Evolutionary conservation across 1,140 invertebrate species (phyloP), one percentile per base, ranked within the genome.

Genomic region (Neodiprion virginianus): DNA sequence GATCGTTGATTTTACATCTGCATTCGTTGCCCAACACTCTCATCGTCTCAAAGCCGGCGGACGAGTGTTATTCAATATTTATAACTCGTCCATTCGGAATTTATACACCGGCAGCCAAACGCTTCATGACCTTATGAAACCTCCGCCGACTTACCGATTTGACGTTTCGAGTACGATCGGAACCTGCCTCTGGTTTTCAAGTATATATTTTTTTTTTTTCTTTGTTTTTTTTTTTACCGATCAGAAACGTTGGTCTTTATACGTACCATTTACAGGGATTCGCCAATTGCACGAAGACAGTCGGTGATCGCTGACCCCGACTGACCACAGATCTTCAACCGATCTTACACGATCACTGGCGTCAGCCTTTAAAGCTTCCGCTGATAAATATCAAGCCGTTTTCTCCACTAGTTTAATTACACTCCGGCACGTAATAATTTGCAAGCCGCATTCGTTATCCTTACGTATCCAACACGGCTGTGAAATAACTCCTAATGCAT

Each of bases 381-480:
- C 53, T 61, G 53, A 61, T 61, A 14, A 17, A 61, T 40, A 61
- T 61, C n/a, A 8, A 61, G 53, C 53, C n/a, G 53, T 61, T 61
- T 61, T 61, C 53, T 61, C 53, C 53, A 61, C 53, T 61, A 12
- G 53, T 61, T 61, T 61, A 61, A 61, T 61, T 61, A 61, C 53
- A 5, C 11, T 17, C 11, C 4, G 53, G 53, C 53, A 61, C 53
- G 53, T 61, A 8, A 61, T 61, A 61, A 61, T 61, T 17, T 61
- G 53, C 53, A 61, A 61, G 53, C 53, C 28, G 5, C 28, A 40
- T 40, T 40, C 28, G 28, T 40, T 40, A 40, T 40, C 5, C 28
- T 2, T 40, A 40, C 28, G 28, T 40, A 40, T 40, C 28, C 28
- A 40, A 40, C 28, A 40, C 28, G 28, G 28, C 28, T 61, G 53